A percentile compares a stretch with the other conserved stretches of the same genome.
Evolutionary conservation across 2,888 invertebrate species (phyloP).

Genomic region (Pilophorus perplexus): DNA sequence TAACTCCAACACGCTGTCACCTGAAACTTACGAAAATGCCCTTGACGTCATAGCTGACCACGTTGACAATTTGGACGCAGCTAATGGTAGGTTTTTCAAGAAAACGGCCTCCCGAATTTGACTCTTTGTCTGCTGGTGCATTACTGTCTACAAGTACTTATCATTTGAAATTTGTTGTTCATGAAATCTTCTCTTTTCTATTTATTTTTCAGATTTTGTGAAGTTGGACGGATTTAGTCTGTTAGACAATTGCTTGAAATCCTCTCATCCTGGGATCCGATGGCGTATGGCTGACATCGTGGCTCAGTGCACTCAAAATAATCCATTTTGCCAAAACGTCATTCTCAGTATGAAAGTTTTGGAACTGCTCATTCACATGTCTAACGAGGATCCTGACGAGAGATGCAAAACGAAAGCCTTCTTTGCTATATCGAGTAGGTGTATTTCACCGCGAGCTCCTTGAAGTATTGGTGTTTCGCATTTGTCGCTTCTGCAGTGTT

Average conservation of each 20-base stretch:
- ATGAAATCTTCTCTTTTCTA: no score
- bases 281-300: constrained; percentile 66
- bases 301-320: constrained; percentile 81
- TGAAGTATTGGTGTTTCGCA: no score
- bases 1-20: constrained; percentile 35
- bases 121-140: no score
- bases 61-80: constrained; percentile 73
- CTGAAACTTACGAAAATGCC: constrained; percentile 60
- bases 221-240: constrained; percentile 78
- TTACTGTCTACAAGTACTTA: no score
- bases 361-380: constrained; percentile 60
- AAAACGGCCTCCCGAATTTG: no score
- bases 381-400: constrained; percentile 59
- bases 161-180: no score
- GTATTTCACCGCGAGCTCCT: no score
- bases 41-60: constrained; percentile 67
- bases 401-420: constrained; percentile 66
- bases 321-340: constrained; percentile 73
- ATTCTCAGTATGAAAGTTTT: constrained; percentile 67
- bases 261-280: constrained; percentile 62
- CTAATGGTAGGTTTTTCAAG: constrained; percentile 65
- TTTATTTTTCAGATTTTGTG: constrained; percentile 72
- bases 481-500: no score
- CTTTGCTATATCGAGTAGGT: constrained; percentile 74
- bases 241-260: constrained; percentile 66